A percentile compares a stretch with the other conserved stretches of the same genome.
Conservation (phyloP, 2,888 invertebrate genomes). For the Habrosyne pyritoides region DNA sequence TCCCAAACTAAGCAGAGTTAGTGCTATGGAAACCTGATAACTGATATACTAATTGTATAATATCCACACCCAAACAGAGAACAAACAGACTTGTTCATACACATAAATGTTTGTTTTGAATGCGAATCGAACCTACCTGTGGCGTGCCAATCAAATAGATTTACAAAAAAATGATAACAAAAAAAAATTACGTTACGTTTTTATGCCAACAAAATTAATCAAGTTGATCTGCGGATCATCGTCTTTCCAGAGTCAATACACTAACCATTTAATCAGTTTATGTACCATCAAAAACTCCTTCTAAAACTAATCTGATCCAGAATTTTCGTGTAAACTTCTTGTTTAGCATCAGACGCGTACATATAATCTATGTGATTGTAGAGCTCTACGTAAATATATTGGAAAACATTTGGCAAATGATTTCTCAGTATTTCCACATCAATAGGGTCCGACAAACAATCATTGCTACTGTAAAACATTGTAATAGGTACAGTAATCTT, state of each 20-base stretch:
- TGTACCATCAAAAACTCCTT: constrained; percentile 1
- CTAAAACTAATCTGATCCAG: constrained; percentile 20
- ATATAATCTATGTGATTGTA: constrained; percentile 88
- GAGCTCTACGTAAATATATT: constrained; percentile 72
- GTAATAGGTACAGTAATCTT: constrained; percentile 52
- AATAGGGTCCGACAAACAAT: constrained; percentile 71
- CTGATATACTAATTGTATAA: too few relatives aligned
- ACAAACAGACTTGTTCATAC: too few relatives aligned
- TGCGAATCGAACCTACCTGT: too few relatives aligned
- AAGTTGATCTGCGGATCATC: background rate
- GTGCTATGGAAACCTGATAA: too few relatives aligned
- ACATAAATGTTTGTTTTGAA: too few relatives aligned
- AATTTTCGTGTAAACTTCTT: constrained; percentile 76
- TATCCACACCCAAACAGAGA: too few relatives aligned
- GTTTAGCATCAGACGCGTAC: constrained; percentile 83
- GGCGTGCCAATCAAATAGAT: too few relatives aligned
- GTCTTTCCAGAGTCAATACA: constrained; percentile 10
- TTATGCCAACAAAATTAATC: too few relatives aligned
- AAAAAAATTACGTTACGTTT: too few relatives aligned
- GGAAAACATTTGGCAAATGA: constrained; percentile 77
- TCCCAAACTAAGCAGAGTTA: too few relatives aligned
- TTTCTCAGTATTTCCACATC: constrained; percentile 73
- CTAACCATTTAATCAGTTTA: too few relatives aligned
- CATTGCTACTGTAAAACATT: constrained; percentile 61
- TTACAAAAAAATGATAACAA: too few relatives aligned